Evolutionary conservation across 2,888 invertebrate species (phyloP), one percentile per base, ranked within the genome.

Genomic region (Xestia sexstrigata): DNA sequence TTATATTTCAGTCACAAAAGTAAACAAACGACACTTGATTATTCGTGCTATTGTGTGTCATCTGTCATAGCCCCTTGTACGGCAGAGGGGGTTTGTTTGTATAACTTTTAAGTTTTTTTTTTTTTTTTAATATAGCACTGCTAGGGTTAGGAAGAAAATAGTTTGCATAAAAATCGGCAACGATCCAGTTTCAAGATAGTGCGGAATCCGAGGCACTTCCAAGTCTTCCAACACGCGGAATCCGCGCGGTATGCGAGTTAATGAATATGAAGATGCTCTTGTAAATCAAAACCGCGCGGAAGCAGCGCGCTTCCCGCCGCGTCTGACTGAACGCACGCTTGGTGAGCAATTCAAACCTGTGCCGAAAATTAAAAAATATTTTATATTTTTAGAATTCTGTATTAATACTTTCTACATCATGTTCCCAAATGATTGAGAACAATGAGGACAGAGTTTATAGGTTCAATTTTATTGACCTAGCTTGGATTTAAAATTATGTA

Each of bases 1-100:
- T n/a, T 63, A 65, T 55, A 76, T 45, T 52, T 63, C 20, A 17
- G 73, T 45, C 42, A 63, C 15, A 45, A 4, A 20, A 30, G 58
- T 26, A 62, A 42, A 30, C 20, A n/a, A 39, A 68, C 13, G 7
- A n/a, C 20, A 35, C 1, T 35, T 20, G 13, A 65, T n/a, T n/a
- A n/a, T n/a, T n/a, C n/a, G n/a, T n/a, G n/a, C n/a, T n/a, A n/a
- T n/a, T n/a, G n/a, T n/a, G n/a, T n/a, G n/a, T n/a, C n/a, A n/a
- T n/a, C n/a, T n/a, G n/a, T n/a, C n/a, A n/a, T n/a, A n/a, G n/a
- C n/a, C n/a, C n/a, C n/a, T n/a, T n/a, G n/a, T n/a, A n/a, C n/a
- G n/a, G n/a, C n/a, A n/a, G n/a, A n/a, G n/a, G n/a, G n/a, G n/a
- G n/a, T n/a, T n/a, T n/a, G n/a, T n/a, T n/a, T n/a, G n/a, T n/a